Percentiles rank a stretch among this genome's conserved stretches.
Conservation (phyloP, 2,888 invertebrate genomes). For the Colostygia pectinataria region DNA sequence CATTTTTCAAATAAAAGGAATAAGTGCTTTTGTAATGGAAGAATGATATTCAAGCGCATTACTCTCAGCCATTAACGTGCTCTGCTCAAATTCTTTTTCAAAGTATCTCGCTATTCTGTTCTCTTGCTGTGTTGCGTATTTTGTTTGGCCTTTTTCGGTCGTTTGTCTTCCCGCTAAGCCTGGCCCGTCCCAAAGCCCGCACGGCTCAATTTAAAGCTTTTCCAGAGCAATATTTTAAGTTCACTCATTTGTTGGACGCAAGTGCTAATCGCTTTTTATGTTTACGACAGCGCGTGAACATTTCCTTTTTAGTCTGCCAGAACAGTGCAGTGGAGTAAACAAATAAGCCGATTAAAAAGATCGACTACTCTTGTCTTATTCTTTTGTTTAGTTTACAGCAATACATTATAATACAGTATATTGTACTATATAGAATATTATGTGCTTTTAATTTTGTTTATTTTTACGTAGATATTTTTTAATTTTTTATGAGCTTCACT, state of each 20-base stretch:
- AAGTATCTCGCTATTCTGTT: slow-evolving; percentile 15
- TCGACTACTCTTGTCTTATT: no score
- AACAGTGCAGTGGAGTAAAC: neutral
- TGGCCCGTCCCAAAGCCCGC: slow-evolving; percentile 46
- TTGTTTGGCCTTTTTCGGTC: slow-evolving; percentile 49
- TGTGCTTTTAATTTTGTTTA: no score
- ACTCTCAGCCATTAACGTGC: slow-evolving; percentile 12
- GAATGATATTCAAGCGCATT: slow-evolving; percentile 14
- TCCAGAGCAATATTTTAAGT: slow-evolving; percentile 53
- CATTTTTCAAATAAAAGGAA: neutral
- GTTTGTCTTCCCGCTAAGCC: slow-evolving; percentile 56
- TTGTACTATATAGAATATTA: no score
- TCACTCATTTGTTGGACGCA: slow-evolving; percentile 48
- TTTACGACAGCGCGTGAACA: slow-evolving; percentile 21
- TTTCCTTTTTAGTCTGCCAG: slow-evolving; percentile 12
- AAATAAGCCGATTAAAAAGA: no score
- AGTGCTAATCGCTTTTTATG: slow-evolving; percentile 39
- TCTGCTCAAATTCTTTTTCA: slow-evolving; percentile 15
- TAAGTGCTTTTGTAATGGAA: slow-evolving; percentile 2
- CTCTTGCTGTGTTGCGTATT: slow-evolving; percentile 26
- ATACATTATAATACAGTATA: no score
- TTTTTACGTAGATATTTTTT: no score
- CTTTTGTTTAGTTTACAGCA: no score
- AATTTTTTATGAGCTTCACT: no score
- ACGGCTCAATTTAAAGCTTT: slow-evolving; percentile 56